phyloP scores from a whole-genome alignment of 2,888 invertebrate genomes.

The Aethes cnicana region DNA sequence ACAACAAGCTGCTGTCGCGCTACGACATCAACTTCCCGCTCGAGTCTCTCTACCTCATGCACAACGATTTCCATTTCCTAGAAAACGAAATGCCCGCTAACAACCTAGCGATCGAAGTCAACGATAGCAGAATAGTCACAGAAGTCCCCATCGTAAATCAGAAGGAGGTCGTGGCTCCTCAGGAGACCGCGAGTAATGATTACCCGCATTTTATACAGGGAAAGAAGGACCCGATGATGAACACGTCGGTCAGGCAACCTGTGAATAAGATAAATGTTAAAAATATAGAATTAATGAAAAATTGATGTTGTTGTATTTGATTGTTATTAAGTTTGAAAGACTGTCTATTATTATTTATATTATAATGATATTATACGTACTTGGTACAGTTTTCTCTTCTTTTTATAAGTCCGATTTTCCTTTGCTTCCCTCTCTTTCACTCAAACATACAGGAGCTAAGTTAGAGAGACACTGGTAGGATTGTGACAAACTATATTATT shows the following conservation, averaged over 20 bases:
- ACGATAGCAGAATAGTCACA: conserved; percentile 61
- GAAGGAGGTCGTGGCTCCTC: conserved; percentile 50
- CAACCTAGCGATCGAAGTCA: conserved; percentile 52
- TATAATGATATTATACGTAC: conserved; percentile 21
- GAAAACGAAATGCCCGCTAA: conserved; percentile 63
- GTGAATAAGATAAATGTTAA: conserved; percentile 77
- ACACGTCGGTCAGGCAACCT: conserved; percentile 63
- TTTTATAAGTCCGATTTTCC: too few relatives aligned
- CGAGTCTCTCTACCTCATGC: conserved; percentile 70
- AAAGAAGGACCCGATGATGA: conserved; percentile 76
- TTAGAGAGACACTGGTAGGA: too few relatives aligned
- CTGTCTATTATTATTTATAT: conserved; percentile 28
- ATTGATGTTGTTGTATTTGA: conserved; percentile 41
- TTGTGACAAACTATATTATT: too few relatives aligned
- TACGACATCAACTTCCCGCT: conserved; percentile 72
- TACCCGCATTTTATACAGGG: conserved; percentile 65
- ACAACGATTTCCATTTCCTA: conserved; percentile 73
- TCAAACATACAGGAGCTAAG: neutral
- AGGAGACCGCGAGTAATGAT: conserved; percentile 51
- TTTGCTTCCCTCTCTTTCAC: too few relatives aligned
- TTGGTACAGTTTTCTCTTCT: conserved; percentile 2
- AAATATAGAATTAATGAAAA: conserved; percentile 78
- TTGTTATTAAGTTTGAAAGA: conserved; percentile 29
- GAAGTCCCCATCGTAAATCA: conserved; percentile 65
- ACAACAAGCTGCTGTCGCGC: conserved; percentile 67